Conservation (phyloP, 2,888 invertebrate species). For the Pogonocherus hispidulus region DNA sequence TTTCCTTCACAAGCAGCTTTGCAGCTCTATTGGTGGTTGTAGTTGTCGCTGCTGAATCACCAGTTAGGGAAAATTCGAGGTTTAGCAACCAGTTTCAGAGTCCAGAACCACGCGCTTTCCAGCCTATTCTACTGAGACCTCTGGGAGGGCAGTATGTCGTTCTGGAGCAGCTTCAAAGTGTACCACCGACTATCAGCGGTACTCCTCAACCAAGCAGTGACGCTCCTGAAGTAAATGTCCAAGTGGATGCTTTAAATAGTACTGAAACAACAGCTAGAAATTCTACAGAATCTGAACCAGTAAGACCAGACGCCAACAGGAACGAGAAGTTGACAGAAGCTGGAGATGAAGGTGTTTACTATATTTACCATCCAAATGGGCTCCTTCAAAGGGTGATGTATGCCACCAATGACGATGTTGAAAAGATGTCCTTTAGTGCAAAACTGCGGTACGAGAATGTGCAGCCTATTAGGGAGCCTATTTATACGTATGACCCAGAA, state of each 20-base stretch:
- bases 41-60: constrained; percentile 10
- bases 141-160: not conserved
- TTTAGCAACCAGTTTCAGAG: constrained; percentile 20
- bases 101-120: not conserved
- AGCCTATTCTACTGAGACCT: not conserved
- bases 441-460: constrained; percentile 75
- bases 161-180: constrained; percentile 9
- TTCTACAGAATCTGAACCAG: constrained; percentile 41
- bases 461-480: constrained; percentile 75
- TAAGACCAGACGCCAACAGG: constrained; percentile 23
- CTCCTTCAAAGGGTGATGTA: constrained; percentile 76
- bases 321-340: constrained; percentile 14
- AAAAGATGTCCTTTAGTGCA: constrained; percentile 77
- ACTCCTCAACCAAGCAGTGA: not conserved
- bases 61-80: constrained; percentile 15
- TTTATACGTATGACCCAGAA: constrained; percentile 71
- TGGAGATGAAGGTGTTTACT: constrained; percentile 74
- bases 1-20: not conserved
- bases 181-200: not conserved
- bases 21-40: constrained; percentile 1
- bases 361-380: constrained; percentile 75
- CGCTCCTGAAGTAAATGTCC: not conserved
- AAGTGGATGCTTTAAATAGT: not conserved
- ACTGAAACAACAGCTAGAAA: not conserved
- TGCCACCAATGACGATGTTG: constrained; percentile 70